Base-by-base conservation (phyloP, 2,113 vertebrate genomes). In the Hemiprocne comata region DNA sequence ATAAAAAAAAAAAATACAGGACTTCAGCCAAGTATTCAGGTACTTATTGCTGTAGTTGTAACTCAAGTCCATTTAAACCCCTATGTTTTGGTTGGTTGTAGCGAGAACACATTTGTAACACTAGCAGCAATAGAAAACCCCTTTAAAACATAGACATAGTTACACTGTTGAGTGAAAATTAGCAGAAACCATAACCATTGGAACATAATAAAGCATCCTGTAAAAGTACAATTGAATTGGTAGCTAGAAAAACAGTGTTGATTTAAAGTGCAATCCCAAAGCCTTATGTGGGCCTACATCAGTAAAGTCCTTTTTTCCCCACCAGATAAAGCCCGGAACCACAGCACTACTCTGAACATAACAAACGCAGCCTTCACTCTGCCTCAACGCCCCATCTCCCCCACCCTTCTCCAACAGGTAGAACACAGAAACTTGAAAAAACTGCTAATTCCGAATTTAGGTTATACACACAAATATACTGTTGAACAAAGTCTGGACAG, bases 31-130 rank as follows among this genome's bases (percentile, higher is more conserved):
- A 94, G 66, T 86, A 94, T 65, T 91, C 84, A 96, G 93, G 92
- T 94, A 92, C 95, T 96, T 96, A 96, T 96, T 96, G 95, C 95
- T 97, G 95, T 92, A 89, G 73, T 93, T 97, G 85, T 74, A 95
- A 96, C 93, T 94, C 82, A 82, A 95, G 93, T 93, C 93, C 93
- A 79, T 81, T 89, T 77, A 85, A 94, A 96, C 75, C 72, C 74
- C 66, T 53, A 67, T 6, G 17, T 90, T 96, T 97, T 97, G 88
- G 94, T 94, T 13, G 0, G 82, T 69, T 80, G 72, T 93, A 78
- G 82, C 13, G 4, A 95, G 91, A 95, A 72, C 54, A 75, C 15
- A 66, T 96, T 89, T 97, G 91, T 94, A 97, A 97, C 76, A 64
- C 89, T 92, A 96, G 86, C 95, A 92, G 96, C 94, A 95, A 97